A percentile compares a stretch with the other conserved stretches of the same genome.
Conservation (phyloP, 2,888 invertebrate species). For the Dione juno region DNA sequence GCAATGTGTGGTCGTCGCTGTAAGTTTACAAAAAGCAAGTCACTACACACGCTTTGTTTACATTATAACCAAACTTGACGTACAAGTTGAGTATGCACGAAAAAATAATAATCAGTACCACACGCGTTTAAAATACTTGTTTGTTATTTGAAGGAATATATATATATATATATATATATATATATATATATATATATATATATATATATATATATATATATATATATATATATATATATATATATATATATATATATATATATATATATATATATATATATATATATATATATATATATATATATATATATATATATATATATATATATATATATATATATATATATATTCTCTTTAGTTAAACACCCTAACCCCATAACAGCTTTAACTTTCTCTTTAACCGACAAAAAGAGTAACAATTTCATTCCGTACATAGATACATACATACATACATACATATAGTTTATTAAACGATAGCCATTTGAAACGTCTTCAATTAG, state of each 20-base stretch:
- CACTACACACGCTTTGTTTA: conserved; percentile 36
- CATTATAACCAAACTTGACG: conserved; percentile 29
- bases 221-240: not conserved
- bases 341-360: not conserved
- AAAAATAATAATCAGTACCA: conserved; percentile 38
- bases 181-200: not conserved
- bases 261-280: not conserved
- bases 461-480: too few species aligned
- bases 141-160: not conserved
- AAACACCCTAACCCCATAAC: not conserved
- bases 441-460: too few species aligned
- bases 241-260: not conserved
- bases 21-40: conserved; percentile 32
- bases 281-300: not conserved
- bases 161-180: too few species aligned
- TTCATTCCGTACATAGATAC: not conserved
- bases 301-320: not conserved
- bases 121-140: conserved; percentile 34
- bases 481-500: conserved; percentile 40
- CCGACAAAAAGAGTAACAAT: not conserved
- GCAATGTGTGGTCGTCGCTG: conserved; percentile 31
- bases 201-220: not conserved
- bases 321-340: not conserved
- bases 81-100: conserved; percentile 32
- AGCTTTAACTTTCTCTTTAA: conserved; percentile 7